Base-by-base conservation (phyloP, 2,113 vertebrate species). In the Acrocephalus arundinaceus region DNA sequence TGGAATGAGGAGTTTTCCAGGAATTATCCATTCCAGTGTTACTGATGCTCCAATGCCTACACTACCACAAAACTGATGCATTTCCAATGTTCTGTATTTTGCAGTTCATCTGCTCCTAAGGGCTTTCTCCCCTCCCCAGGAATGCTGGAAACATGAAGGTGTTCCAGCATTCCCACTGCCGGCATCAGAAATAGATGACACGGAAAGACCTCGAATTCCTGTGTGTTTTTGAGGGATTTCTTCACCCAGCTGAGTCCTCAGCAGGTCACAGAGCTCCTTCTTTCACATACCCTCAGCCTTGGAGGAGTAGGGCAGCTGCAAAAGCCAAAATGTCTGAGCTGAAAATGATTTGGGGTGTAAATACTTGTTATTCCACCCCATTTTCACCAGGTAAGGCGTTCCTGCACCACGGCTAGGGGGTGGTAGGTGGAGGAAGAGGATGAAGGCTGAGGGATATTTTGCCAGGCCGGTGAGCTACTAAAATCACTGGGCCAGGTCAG, bases 101-200 rank as follows among this genome's bases (percentile, higher is more conserved):
- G 68, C 65, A 57, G 57, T 12, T 62, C 79, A 17, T 37, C 75
- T 46, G 72, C 39, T 83, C 71, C 67, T 75, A 8, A 77, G 57
- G 22, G 6, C 15, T 61, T 22, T 25, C 57, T 90, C n/a, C 73
- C 24, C 3, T 1, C 8, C 46, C 70, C 70, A 85, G 58, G 48
- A 71, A 59, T 0, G 8, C 76, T 0, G 0, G 76, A 67, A 87
- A 68, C 33, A 57, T 16, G 61, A 79, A 93, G 86, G 89, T 96
- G 49, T 35, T 35, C 35, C 35, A 35, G 31, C 0, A 0, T 91
- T 94, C 87, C 89, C 86, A 92, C 35, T 35, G 35, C 35, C 35
- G 35, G 35, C 52, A 7, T 46, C 76, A 81, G 73, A 89, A 96
- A 95, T 71, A 67, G 77, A 80, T 93, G 93, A 87, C 77, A 94